Conservation (phyloP, 2,113 vertebrate species). For the Acrocephalus kingi region DNA sequence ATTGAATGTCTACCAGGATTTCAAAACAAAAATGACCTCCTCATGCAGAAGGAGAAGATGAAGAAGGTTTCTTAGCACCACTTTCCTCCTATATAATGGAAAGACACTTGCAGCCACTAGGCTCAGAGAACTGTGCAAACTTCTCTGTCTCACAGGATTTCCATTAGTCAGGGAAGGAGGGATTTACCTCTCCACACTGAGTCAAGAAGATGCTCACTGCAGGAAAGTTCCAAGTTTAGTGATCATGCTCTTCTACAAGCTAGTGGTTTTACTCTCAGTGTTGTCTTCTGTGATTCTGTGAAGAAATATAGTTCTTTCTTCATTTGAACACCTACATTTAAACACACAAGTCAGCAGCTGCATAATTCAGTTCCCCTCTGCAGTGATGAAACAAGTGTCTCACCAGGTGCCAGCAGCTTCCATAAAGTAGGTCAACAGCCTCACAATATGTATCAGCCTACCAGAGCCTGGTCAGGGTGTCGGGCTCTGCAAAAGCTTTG, state of each 20-base stretch:
- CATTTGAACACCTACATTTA: background rate
- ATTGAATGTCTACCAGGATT: slow-evolving; percentile 28
- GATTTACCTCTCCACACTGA: background rate
- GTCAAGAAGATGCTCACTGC: background rate
- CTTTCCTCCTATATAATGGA: background rate
- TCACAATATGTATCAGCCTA: background rate
- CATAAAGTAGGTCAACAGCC: background rate
- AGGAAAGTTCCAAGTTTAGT: background rate
- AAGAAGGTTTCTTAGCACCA: background rate
- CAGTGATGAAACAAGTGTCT: background rate
- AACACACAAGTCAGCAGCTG: background rate
- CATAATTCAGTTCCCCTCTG: background rate
- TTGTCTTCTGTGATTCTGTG: background rate
- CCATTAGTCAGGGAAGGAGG: background rate
- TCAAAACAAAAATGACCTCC: slow-evolving; percentile 27
- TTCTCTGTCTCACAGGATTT: background rate
- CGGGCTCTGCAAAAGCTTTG: background rate
- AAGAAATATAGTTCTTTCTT: background rate
- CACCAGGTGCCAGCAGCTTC: background rate
- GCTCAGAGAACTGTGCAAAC: background rate
- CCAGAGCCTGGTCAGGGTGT: background rate
- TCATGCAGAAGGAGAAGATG: background rate
- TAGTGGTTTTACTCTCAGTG: background rate
- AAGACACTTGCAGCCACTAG: background rate
- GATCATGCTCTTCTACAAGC: background rate